phyloP scores from a whole-genome alignment of 2,797 vertebrate species.

The Borostomias antarcticus region DNA sequence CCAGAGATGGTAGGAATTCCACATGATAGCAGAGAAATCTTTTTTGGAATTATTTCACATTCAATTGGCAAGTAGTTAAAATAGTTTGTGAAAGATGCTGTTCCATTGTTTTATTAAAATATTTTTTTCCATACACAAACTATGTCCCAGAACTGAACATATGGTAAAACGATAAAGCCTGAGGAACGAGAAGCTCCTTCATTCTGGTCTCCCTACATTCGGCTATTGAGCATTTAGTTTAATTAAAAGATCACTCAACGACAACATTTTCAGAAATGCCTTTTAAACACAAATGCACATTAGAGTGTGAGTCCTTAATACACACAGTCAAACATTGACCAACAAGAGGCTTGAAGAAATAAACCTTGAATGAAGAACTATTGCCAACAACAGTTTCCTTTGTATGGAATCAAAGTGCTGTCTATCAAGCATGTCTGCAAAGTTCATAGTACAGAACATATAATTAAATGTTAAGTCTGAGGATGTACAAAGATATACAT shows the following conservation, averaged over 20 bases:
- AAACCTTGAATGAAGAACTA: background rate
- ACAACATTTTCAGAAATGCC: background rate
- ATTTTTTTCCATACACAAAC: too few species aligned
- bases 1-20: too few species aligned
- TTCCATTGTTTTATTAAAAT: too few species aligned
- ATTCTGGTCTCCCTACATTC: too few species aligned
- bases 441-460: conserved; percentile 7
- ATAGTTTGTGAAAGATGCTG: too few species aligned
- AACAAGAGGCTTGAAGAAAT: conserved; percentile 36
- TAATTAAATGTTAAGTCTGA: background rate
- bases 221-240: too few species aligned
- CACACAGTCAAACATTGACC: conserved; percentile 72
- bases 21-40: too few species aligned
- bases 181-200: too few species aligned
- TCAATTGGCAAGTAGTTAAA: too few species aligned
- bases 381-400: conserved; percentile 23
- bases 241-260: background rate
- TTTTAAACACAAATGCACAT: background rate
- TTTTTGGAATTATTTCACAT: too few species aligned
- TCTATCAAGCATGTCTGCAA: conserved; percentile 17
- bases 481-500: background rate
- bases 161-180: too few species aligned
- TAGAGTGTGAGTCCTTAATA: conserved; percentile 29
- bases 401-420: conserved; percentile 24
- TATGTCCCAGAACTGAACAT: too few species aligned